A percentile compares a stretch with the other conserved stretches of the same genome.
phyloP scores from a whole-genome alignment of 2,888 invertebrate genomes.

The Cataglyphis albicans region DNA sequence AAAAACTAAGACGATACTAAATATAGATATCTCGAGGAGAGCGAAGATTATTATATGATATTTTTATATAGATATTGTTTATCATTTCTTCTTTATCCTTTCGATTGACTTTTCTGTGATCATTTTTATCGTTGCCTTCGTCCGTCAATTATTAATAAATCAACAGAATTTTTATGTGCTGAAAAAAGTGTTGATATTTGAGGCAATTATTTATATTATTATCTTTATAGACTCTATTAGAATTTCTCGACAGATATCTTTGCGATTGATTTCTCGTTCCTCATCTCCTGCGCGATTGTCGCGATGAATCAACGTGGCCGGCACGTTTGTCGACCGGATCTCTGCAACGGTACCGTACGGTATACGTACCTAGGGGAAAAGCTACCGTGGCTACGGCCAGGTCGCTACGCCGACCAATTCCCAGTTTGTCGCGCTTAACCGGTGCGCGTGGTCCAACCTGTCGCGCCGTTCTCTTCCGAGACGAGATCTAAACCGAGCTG shows the following conservation, averaged over 20 bases:
- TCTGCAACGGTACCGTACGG: conserved; percentile 72
- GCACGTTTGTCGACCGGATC: conserved; percentile 68
- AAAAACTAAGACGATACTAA: background rate
- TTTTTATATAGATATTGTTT: too few species aligned
- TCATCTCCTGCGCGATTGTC: conserved; percentile 3
- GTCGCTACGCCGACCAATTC: conserved; percentile 60
- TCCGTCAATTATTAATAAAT: background rate
- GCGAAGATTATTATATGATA: background rate
- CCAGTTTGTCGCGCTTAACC: conserved; percentile 67
- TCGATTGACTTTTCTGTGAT: conserved; percentile 4
- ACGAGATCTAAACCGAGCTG: conserved; percentile 21
- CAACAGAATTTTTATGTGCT: background rate
- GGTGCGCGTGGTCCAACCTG: conserved; percentile 52
- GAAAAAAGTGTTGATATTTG: background rate
- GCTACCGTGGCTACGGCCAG: conserved; percentile 37
- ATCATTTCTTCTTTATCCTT: background rate
- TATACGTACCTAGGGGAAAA: conserved; percentile 56
- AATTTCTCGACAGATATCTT: background rate
- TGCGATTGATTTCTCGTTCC: background rate
- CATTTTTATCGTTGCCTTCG: background rate
- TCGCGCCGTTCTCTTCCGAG: conserved; percentile 36
- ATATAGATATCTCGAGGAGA: background rate
- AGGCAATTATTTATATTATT: conserved; percentile 2
- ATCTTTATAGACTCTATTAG: background rate
- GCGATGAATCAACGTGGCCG: conserved; percentile 59